phyloP scores from a whole-genome alignment of 2,888 invertebrate genomes.

The Notodromas monacha region DNA sequence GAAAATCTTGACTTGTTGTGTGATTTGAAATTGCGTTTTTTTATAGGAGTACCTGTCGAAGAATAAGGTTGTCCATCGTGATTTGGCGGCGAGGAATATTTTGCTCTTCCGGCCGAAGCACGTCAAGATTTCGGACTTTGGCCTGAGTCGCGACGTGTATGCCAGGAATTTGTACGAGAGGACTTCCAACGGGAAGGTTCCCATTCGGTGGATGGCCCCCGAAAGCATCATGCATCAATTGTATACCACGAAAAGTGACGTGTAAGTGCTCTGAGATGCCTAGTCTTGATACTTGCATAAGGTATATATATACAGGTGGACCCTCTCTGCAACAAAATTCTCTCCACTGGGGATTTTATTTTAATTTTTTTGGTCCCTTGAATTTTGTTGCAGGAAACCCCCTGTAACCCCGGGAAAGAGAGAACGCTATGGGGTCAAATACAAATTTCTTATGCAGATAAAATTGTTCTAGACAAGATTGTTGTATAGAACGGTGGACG shows the following conservation, averaged over 20 bases:
- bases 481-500: too few species aligned
- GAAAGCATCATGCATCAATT: conserved; percentile 49
- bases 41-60: conserved; percentile 38
- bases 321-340: too few species aligned
- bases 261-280: conserved; percentile 37
- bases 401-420: too few species aligned
- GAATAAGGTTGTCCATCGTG: conserved; percentile 49
- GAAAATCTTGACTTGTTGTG: too few species aligned
- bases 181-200: conserved; percentile 34
- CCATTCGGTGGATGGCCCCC: conserved; percentile 61
- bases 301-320: too few species aligned
- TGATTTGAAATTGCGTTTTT: conserved; percentile 5
- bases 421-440: too few species aligned
- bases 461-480: too few species aligned
- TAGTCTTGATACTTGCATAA: too few species aligned
- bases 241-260: conserved; percentile 51
- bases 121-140: conserved; percentile 61
- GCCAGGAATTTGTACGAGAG: conserved; percentile 50
- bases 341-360: too few species aligned
- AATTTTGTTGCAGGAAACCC: too few species aligned
- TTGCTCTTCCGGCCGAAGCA: conserved; percentile 17
- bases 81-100: conserved; percentile 54
- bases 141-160: conserved; percentile 51
- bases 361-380: too few species aligned
- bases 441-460: too few species aligned